Evolutionary conservation across 2,888 invertebrate genomes (phyloP), one percentile per base, ranked within the genome.

Genomic region (Mesoligia furuncula): DNA sequence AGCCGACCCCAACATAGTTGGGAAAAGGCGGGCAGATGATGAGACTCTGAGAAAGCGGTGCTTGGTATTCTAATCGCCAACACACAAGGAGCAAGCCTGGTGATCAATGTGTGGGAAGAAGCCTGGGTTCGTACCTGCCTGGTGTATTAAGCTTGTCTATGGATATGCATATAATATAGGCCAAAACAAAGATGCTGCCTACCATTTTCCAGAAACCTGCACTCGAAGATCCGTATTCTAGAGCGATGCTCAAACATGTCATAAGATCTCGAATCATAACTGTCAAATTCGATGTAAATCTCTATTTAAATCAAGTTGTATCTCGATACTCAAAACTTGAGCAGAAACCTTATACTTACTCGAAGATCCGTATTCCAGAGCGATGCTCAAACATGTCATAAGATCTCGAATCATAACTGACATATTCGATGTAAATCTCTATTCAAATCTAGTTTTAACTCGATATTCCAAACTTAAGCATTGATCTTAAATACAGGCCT

Each of bases 321-420:
- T 64, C 31, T 31, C 67, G 61, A 57, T 24, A 59, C 61, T 76
- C 31, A n/a, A 70, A 75, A 61, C 6, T 59, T 66, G 9, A 42
- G 7, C 17, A 31, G 31, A 31, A 31, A 31, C 31, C 31, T 31
- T 31, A 31, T 31, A 31, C 31, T 31, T 51, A 27, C 13, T 31
- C 17, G 15, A 45, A 71, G 2, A 4, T 64, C n/a, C 57, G 0
- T 72, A 79, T 67, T 62, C 54, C 42, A 62, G 17, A 39, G 20
- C 36, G n/a, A 24, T 7, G 2, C 5, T 54, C 39, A 20, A 31
- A 39, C 24, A 7, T 45, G 45, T 13, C 45, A 45, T 15, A 59
- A 15, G 31, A 54, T 80, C 36, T 79, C 79, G 48, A 69, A 24
- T 73, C 31, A 20, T 27, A 54, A 31, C 7, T n/a, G 66, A 20